Percentiles rank a stretch among this genome's conserved stretches.
Evolutionary conservation across 2,797 vertebrate genomes (phyloP).

Genomic region (Aeoliscus strigatus): DNA sequence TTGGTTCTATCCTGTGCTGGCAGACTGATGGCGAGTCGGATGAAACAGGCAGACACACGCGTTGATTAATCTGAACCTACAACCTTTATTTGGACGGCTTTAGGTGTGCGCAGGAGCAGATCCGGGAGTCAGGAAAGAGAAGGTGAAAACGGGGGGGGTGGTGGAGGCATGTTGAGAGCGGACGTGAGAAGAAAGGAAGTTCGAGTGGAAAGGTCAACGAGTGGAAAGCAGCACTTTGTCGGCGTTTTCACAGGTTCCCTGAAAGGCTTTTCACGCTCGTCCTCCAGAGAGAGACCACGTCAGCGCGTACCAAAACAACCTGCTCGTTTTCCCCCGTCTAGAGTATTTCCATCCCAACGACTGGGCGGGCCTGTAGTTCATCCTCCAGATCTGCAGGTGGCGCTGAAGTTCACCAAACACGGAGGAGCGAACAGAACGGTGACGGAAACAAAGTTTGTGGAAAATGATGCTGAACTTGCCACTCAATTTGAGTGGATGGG

Average conservation of each 20-base stretch:
- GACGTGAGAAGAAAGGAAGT: slow-evolving; percentile 36
- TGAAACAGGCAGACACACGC: slow-evolving; percentile 24
- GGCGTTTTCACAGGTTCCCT: slow-evolving; percentile 51
- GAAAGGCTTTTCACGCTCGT: slow-evolving; percentile 58
- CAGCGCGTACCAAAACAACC: slow-evolving; percentile 14
- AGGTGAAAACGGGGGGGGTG: slow-evolving; percentile 32
- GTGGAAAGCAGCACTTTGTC: slow-evolving; percentile 48
- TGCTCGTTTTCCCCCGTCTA: slow-evolving; percentile 27
- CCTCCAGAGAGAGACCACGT: slow-evolving; percentile 15
- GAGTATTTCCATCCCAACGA: not conserved
- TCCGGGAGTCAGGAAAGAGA: slow-evolving; percentile 42
- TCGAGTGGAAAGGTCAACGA: slow-evolving; percentile 44
- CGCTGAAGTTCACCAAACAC: too few species aligned
- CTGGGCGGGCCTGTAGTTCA: too few species aligned
- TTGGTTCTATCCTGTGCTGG: slow-evolving; percentile 52
- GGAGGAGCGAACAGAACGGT: too few species aligned
- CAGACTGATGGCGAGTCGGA: slow-evolving; percentile 33
- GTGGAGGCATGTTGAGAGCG: slow-evolving; percentile 30
- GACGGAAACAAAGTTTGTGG: too few species aligned
- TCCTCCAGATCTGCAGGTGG: too few species aligned
- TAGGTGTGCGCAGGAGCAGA: slow-evolving; percentile 64
- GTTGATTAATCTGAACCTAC: too few species aligned
- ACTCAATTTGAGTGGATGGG: too few species aligned
- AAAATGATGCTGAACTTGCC: too few species aligned
- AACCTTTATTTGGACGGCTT: slow-evolving; percentile 69